A percentile compares a stretch with the other conserved stretches of the same genome.
phyloP scores from a whole-genome alignment of 2,797 vertebrate genomes.

The Ptychadena robeensis region DNA sequence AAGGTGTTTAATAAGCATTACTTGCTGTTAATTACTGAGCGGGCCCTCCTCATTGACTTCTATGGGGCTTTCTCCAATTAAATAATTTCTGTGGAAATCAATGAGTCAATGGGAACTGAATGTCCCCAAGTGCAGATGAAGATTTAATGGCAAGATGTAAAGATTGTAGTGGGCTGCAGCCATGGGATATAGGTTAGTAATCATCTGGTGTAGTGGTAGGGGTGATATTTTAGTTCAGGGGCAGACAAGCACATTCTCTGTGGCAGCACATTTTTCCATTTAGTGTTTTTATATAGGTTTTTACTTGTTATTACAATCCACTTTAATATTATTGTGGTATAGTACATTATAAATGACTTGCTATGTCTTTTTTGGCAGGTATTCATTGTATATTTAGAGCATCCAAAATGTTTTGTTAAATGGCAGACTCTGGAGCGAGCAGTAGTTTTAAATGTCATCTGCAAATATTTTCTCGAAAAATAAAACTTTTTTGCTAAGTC shows the following conservation, averaged over 20 bases:
- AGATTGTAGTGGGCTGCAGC: not conserved
- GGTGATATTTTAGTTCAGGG: not conserved
- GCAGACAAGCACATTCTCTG: not conserved
- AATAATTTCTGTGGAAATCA: too few species aligned
- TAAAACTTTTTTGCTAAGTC: constrained; percentile 56
- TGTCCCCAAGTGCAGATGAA: not conserved
- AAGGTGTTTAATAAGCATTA: too few species aligned
- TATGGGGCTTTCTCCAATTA: too few species aligned
- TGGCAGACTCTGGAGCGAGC: constrained; percentile 36
- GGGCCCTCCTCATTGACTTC: too few species aligned
- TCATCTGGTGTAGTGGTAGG: not conserved
- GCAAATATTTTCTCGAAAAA: constrained; percentile 59
- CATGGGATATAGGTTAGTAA: not conserved
- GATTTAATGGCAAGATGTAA: not conserved
- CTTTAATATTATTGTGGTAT: constrained; percentile 22
- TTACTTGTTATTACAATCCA: constrained; percentile 3
- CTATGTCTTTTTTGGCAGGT: constrained; percentile 31
- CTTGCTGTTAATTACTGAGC: too few species aligned
- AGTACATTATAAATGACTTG: constrained; percentile 45
- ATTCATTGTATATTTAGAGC: constrained; percentile 42
- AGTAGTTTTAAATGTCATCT: constrained; percentile 56
- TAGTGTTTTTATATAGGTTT: constrained; percentile 1
- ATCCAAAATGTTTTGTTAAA: constrained; percentile 48
- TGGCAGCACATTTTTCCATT: not conserved
- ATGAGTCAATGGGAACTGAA: not conserved